Percentiles rank a stretch among this genome's conserved stretches.
These are phyloP conservation scores for Lagocephalus sceleratus DNA, from an alignment of 2,797 vertebrate species.

Conservation along the genomic window DNA sequence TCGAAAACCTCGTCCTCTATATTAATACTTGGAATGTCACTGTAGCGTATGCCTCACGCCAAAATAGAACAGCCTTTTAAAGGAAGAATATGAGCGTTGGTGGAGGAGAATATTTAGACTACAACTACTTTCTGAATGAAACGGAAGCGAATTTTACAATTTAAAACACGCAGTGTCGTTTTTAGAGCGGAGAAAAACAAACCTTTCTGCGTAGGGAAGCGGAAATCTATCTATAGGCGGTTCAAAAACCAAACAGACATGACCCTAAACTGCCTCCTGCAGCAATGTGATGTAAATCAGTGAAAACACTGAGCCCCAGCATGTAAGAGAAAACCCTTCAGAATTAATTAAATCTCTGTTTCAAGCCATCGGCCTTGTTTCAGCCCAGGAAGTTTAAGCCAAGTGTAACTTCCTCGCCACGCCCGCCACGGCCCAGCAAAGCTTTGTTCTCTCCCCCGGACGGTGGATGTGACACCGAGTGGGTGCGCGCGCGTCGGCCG, in stretches of 20 bases:
- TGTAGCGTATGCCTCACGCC: no score
- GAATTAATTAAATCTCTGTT: constrained; percentile 14
- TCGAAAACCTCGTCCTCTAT: no score
- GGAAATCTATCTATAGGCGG: neutral
- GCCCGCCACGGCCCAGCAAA: constrained; percentile 33
- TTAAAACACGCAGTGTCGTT: neutral
- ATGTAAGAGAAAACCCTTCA: constrained; percentile 8
- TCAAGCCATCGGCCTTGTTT: constrained; percentile 23
- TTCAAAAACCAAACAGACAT: neutral
- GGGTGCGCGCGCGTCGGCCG: neutral
- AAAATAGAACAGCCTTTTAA: no score
- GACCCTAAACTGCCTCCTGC: neutral
- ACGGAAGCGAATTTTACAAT: neutral
- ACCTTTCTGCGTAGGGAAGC: neutral
- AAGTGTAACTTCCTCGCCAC: constrained; percentile 64
- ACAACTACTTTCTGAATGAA: no score
- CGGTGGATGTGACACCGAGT: constrained; percentile 37
- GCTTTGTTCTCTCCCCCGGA: constrained; percentile 60
- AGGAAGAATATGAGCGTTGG: no score
- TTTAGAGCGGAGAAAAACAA: neutral
- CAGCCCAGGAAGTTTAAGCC: constrained; percentile 56
- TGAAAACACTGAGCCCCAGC: neutral
- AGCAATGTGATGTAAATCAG: neutral
- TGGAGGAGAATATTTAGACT: no score
- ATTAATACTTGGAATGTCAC: no score